Evolutionary conservation across 2,797 vertebrate species (phyloP).

Genomic region (Holocentrus rufus): DNA sequence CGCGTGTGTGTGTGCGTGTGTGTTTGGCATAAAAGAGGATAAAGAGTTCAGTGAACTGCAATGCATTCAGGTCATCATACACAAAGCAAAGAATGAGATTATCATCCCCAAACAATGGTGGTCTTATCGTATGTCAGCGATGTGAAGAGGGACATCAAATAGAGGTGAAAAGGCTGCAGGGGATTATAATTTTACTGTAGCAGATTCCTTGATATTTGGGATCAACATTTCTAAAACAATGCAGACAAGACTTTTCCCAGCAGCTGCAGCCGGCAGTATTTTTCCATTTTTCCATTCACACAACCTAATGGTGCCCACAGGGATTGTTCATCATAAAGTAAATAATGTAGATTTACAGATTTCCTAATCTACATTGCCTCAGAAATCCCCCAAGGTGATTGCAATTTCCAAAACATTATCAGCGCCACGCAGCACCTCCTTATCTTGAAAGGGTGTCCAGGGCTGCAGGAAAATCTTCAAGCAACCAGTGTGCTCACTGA

Average conservation of each 20-base stretch:
- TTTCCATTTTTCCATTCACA: not conserved
- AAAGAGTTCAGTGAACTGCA: constrained; percentile 55
- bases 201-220: not conserved
- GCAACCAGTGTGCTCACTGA: constrained; percentile 32
- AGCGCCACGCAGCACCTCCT: constrained; percentile 29
- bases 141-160: not conserved
- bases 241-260: constrained; percentile 19
- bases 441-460: constrained; percentile 13
- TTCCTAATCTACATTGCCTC: constrained; percentile 21
- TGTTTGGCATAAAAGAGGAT: constrained; percentile 62
- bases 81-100: constrained; percentile 54
- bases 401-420: constrained; percentile 44
- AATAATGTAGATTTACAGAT: constrained; percentile 39
- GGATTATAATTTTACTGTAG: not conserved
- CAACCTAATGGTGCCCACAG: not conserved
- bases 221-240: constrained; percentile 3
- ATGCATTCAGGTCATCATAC: constrained; percentile 56
- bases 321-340: constrained; percentile 19
- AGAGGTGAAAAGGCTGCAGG: not conserved
- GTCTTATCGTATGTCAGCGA: constrained; percentile 22
- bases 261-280: not conserved
- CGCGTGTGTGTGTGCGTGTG: constrained; percentile 24
- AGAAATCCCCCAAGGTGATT: constrained; percentile 46
- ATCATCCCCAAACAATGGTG: constrained; percentile 53
- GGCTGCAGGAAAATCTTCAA: constrained; percentile 25